A percentile compares a stretch with the other conserved stretches of the same genome.
Conservation (phyloP, 1,140 invertebrate genomes). For the Pseudomyrmex sp. region DNA sequence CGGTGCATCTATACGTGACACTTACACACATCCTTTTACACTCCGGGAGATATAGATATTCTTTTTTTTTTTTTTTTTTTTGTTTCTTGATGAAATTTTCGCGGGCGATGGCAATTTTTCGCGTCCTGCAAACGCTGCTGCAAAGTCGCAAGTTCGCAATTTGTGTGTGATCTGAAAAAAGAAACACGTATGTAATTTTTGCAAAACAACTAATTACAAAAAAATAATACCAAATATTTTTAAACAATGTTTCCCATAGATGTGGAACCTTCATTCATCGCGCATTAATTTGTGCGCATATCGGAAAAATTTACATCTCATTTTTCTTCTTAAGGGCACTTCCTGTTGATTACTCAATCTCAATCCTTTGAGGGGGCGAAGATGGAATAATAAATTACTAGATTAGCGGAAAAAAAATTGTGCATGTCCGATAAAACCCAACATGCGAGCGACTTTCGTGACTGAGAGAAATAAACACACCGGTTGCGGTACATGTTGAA, state of each 20-base stretch:
- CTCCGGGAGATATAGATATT: too few relatives aligned
- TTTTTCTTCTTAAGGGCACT: background rate
- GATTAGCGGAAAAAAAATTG: constrained; percentile 30
- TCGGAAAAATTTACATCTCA: constrained; percentile 1
- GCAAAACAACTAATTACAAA: too few relatives aligned
- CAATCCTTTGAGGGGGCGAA: background rate
- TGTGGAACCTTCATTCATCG: background rate
- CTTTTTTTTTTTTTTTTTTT: background rate
- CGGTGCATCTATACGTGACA: too few relatives aligned
- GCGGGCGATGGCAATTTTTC: too few relatives aligned
- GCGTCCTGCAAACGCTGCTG: too few relatives aligned
- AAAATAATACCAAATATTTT: background rate
- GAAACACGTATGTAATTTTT: too few relatives aligned
- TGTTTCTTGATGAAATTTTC: background rate
- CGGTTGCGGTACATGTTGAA: constrained; percentile 7
- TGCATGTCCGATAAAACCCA: constrained; percentile 48
- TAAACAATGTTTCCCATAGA: background rate
- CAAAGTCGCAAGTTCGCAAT: too few relatives aligned
- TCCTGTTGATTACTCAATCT: background rate
- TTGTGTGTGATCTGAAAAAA: too few relatives aligned
- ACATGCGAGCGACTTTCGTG: constrained; percentile 38
- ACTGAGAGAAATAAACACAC: constrained; percentile 11
- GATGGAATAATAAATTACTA: constrained; percentile 26
- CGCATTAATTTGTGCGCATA: background rate
- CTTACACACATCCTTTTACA: too few relatives aligned